Evolutionary conservation across 2,888 invertebrate species (phyloP).

Genomic region (Melanchra persicariae): DNA sequence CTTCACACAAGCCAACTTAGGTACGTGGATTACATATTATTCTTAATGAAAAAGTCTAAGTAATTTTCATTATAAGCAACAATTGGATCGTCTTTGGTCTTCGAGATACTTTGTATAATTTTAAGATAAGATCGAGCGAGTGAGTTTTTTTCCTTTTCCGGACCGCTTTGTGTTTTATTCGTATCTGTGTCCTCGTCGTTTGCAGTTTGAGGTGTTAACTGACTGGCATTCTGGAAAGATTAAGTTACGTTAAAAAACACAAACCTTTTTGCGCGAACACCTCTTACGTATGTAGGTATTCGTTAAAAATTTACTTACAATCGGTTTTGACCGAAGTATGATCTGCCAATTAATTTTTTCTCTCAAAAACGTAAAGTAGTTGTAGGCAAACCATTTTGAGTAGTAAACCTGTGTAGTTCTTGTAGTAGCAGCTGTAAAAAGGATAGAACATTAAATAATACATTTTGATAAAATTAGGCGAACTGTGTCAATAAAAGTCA

Average conservation of each 20-base stretch:
- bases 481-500: no score
- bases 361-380: slow-evolving; percentile 26
- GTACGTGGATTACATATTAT: slow-evolving; percentile 13
- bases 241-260: neutral
- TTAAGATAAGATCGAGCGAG: slow-evolving; percentile 6
- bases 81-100: slow-evolving; percentile 4
- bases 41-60: slow-evolving; percentile 21
- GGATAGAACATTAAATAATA: neutral
- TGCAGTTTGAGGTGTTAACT: neutral
- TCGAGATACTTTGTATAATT: neutral
- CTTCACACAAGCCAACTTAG: no score
- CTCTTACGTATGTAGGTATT: neutral
- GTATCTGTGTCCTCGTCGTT: no score
- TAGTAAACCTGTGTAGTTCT: neutral
- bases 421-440: slow-evolving; percentile 21
- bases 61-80: slow-evolving; percentile 33
- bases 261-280: neutral
- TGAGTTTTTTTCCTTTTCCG: neutral
- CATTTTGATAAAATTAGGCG: no score
- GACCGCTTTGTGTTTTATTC: no score
- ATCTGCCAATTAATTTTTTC: neutral
- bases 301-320: neutral
- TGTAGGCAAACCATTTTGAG: slow-evolving; percentile 21
- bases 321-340: neutral
- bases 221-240: slow-evolving; percentile 16